Conservation (phyloP, 2,888 invertebrate genomes). For the Lucinisca nassula region DNA sequence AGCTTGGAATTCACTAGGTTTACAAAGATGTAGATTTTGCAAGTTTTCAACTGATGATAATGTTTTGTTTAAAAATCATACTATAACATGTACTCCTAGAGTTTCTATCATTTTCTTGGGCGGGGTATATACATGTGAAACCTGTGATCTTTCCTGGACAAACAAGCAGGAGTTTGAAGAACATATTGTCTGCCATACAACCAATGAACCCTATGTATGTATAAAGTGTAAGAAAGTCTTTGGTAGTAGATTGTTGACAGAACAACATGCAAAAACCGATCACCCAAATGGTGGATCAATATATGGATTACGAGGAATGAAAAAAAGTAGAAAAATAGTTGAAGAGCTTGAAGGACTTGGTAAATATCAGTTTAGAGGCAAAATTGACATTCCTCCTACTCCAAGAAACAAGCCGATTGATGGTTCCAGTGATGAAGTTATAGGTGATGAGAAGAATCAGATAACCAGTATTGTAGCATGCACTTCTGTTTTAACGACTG, state of each 20-base stretch:
- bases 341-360: slow-evolving; percentile 55
- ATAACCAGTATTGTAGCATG: too few relatives aligned
- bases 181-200: slow-evolving; percentile 72
- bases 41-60: slow-evolving; percentile 71
- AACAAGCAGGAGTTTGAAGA: slow-evolving; percentile 70
- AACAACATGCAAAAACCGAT: slow-evolving; percentile 67
- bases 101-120: slow-evolving; percentile 8
- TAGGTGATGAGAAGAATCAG: too few relatives aligned
- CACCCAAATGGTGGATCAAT: slow-evolving; percentile 67
- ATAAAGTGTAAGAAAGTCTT: slow-evolving; percentile 69
- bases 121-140: slow-evolving; percentile 41
- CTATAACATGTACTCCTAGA: slow-evolving; percentile 50
- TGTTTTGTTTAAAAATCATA: slow-evolving; percentile 62
- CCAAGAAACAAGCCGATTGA: neutral
- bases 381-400: slow-evolving; percentile 40
- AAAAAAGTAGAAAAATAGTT: slow-evolving; percentile 64
- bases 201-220: slow-evolving; percentile 71
- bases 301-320: slow-evolving; percentile 73
- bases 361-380: slow-evolving; percentile 49
- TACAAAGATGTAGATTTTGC: slow-evolving; percentile 68
- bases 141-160: slow-evolving; percentile 47
- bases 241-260: slow-evolving; percentile 62
- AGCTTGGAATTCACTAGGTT: slow-evolving; percentile 50
- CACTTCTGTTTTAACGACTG: too few relatives aligned
- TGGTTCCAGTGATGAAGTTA: too few relatives aligned